Conservation (phyloP, 2,113 vertebrate species). For the Hoplias malabaricus region DNA sequence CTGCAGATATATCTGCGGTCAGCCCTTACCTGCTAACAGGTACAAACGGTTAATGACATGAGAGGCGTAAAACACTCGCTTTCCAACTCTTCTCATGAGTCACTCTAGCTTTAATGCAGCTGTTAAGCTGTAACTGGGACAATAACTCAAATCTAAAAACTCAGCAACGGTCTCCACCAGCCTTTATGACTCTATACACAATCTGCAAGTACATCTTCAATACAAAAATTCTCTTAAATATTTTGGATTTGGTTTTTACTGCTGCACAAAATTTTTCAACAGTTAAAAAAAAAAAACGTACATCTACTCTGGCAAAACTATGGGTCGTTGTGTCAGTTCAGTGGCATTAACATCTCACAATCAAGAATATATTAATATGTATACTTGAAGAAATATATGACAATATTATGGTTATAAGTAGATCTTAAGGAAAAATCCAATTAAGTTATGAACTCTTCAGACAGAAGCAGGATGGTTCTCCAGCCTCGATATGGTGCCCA, state of each 20-base stretch:
- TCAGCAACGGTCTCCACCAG: not conserved
- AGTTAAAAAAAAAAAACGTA: too few species aligned
- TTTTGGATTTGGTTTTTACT: constrained; percentile 8
- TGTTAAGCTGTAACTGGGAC: not conserved
- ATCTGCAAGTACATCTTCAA: too few species aligned
- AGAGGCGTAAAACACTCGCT: not conserved
- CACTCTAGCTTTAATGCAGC: not conserved
- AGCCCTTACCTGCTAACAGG: not conserved
- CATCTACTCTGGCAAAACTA: too few species aligned
- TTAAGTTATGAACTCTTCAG: too few species aligned
- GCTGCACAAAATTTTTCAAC: too few species aligned
- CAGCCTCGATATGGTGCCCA: not conserved
- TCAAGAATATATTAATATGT: too few species aligned
- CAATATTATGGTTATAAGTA: too few species aligned
- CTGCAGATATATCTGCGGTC: not conserved
- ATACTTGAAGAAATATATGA: too few species aligned
- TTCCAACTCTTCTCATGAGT: not conserved
- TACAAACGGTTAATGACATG: constrained; percentile 1
- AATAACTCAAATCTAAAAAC: not conserved
- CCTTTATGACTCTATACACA: not conserved
- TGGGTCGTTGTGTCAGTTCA: too few species aligned
- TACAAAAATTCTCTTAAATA: not conserved
- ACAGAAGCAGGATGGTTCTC: not conserved
- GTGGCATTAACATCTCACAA: too few species aligned
- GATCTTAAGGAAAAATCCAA: too few species aligned